These are phyloP conservation scores for Antedon mediterranea DNA, from an alignment of 53 echinoderm and acorn worm genomes.

Conservation along the genomic window DNA sequence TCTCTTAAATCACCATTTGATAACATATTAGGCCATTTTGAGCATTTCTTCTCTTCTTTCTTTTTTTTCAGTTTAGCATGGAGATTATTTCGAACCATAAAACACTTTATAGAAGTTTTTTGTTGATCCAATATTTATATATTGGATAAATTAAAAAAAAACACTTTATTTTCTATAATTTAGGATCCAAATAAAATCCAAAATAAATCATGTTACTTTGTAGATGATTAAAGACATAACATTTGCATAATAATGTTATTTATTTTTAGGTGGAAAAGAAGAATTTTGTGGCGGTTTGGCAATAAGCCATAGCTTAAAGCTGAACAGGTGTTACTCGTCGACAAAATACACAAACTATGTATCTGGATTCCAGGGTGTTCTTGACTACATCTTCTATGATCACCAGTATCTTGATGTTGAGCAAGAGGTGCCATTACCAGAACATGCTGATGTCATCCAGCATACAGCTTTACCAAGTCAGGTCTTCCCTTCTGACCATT, in stretches of 20 bases:
- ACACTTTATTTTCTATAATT: no score
- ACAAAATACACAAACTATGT: conserved; percentile 83
- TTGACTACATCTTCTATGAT: conserved; percentile 68
- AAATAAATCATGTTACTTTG: not conserved
- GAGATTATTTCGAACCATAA: no score
- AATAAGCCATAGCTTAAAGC: conserved; percentile 29
- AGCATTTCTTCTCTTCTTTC: no score
- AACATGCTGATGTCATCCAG: conserved; percentile 55
- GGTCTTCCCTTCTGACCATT: conserved; percentile 93
- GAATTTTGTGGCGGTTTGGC: conserved; percentile 73
- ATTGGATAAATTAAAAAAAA: no score
- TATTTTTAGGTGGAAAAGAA: conserved; percentile 58
- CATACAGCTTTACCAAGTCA: conserved; percentile 69
- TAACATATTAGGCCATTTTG: no score
- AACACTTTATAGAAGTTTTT: no score
- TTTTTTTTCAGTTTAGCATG: no score
- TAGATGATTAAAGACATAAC: not conserved
- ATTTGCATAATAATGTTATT: conserved; percentile 4
- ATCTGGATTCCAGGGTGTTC: conserved; percentile 58
- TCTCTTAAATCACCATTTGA: no score
- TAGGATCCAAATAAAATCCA: no score
- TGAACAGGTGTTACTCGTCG: conserved; percentile 45
- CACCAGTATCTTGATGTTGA: conserved; percentile 24
- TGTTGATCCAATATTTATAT: no score
- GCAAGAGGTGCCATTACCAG: conserved; percentile 68